Evolutionary conservation across 2,797 vertebrate genomes (phyloP).

Genomic region (Orientallactaga sibirica): DNA sequence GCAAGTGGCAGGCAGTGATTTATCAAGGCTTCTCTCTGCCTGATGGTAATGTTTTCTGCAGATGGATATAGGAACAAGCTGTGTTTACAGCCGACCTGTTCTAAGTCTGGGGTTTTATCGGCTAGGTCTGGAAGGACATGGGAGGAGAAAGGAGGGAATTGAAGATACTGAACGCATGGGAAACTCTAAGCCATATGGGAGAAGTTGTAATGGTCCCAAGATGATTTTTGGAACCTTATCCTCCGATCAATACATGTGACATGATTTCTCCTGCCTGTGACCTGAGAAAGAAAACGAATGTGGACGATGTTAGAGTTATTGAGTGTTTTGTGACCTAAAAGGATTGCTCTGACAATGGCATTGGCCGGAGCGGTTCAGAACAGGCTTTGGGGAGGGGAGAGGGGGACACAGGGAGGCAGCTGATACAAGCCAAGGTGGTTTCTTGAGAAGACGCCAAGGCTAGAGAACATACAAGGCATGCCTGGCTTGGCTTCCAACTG

Average conservation of each 20-base stretch:
- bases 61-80: not conserved
- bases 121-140: not conserved
- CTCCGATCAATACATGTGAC: constrained; percentile 3
- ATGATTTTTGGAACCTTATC: constrained; percentile 11
- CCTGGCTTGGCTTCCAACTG: not conserved
- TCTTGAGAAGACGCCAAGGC: not conserved
- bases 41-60: not conserved
- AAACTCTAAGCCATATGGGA: not conserved
- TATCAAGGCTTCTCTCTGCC: accelerated
- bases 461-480: not conserved
- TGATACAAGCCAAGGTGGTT: constrained; percentile 1
- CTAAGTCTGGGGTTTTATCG: not conserved
- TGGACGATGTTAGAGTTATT: not conserved
- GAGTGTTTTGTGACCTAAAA: constrained; percentile 32
- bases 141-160: not conserved
- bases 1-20: not conserved
- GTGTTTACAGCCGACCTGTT: not conserved
- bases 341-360: not conserved
- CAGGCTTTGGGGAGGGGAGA: not conserved
- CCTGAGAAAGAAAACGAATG: constrained; percentile 22
- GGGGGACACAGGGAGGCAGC: not conserved
- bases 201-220: not conserved
- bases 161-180: not conserved
- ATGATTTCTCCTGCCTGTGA: constrained; percentile 34
- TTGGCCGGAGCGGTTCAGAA: constrained; percentile 1